Conservation (phyloP, 2,797 vertebrate genomes). For the Anas capensis region DNA sequence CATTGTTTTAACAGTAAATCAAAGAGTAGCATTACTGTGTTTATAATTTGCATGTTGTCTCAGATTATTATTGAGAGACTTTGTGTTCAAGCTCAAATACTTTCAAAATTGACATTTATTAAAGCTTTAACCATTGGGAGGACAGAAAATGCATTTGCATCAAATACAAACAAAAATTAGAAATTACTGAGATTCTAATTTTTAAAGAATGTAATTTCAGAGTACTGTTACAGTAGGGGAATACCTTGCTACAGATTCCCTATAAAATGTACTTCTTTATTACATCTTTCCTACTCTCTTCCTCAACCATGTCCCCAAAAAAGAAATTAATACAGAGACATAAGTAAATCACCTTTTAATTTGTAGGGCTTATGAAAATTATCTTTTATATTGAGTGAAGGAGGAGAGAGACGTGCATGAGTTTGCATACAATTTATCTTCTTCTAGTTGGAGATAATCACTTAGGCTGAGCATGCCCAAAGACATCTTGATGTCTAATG, state of each 20-base stretch:
- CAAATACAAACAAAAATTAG: background rate
- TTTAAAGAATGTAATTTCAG: background rate
- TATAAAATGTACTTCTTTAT: background rate
- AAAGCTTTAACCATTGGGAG: slow-evolving; percentile 10
- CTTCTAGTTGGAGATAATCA: background rate
- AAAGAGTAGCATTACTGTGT: background rate
- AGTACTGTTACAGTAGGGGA: background rate
- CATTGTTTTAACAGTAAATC: background rate
- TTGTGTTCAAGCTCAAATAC: background rate
- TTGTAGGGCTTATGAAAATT: background rate
- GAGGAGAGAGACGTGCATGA: background rate
- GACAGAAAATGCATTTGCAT: background rate
- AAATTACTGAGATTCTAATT: background rate
- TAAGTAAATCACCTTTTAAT: background rate
- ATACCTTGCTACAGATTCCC: background rate
- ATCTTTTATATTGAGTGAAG: background rate
- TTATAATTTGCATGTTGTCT: background rate
- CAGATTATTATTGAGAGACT: slow-evolving; percentile 24
- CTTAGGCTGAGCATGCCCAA: background rate
- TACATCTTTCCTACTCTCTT: background rate
- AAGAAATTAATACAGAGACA: background rate
- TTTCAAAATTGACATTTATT: slow-evolving; percentile 3
- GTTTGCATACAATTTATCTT: background rate
- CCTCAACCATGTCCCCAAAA: too few species aligned
- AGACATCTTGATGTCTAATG: background rate